Evolutionary conservation across 1,140 invertebrate species (phyloP).

Genomic region (Drosophila nigrodunni): DNA sequence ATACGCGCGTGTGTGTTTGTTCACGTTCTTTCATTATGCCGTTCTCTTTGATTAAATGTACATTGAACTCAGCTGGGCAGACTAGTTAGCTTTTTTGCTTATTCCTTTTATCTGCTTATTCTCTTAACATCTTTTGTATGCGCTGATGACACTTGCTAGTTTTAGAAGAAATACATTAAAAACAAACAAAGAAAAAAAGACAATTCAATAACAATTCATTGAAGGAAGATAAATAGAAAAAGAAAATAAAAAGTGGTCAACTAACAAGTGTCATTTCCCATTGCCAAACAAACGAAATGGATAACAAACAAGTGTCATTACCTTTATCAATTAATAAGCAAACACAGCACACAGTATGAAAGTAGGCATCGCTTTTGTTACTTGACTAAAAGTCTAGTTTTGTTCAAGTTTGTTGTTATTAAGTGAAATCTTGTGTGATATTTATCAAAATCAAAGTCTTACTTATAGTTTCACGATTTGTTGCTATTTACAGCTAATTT

Average conservation of each 20-base stretch:
- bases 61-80: slow-evolving; percentile 73
- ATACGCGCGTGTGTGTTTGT: slow-evolving; percentile 42
- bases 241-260: not conserved
- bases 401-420: slow-evolving; percentile 35
- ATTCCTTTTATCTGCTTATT: slow-evolving; percentile 23
- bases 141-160: slow-evolving; percentile 35
- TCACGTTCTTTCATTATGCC: slow-evolving; percentile 63
- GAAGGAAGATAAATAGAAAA: not conserved
- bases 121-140: slow-evolving; percentile 32
- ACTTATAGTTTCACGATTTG: slow-evolving; percentile 8
- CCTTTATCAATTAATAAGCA: not conserved
- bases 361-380: slow-evolving; percentile 36
- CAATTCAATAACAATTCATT: not conserved
- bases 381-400: slow-evolving; percentile 23
- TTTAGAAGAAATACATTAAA: not conserved
- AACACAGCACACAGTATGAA: not conserved
- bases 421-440: slow-evolving; percentile 43
- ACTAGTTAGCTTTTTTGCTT: slow-evolving; percentile 27
- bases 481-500: slow-evolving; percentile 72
- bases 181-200: not conserved
- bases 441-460: slow-evolving; percentile 36
- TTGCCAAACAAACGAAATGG: not conserved
- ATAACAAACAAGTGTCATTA: slow-evolving; percentile 12
- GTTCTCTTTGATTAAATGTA: slow-evolving; percentile 81
- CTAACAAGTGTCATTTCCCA: not conserved